These are phyloP conservation scores for Neodiprion pinetum DNA, from an alignment of 1,140 invertebrate genomes.

Conservation along the genomic window DNA sequence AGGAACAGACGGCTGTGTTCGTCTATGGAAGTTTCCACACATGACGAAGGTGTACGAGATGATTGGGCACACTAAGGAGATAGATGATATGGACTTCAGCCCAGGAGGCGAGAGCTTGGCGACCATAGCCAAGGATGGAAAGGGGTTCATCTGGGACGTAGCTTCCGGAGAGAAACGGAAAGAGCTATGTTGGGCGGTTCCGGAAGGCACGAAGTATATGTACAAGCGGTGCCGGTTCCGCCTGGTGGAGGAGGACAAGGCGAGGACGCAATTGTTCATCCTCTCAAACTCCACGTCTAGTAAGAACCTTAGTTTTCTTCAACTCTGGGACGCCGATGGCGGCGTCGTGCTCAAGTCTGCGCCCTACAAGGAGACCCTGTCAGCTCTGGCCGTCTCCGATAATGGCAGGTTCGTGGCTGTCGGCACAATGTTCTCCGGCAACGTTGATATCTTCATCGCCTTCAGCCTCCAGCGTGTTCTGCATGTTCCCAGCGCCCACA, in stretches of 20 bases:
- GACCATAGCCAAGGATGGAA: constrained; percentile 88
- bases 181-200: constrained; percentile 77
- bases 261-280: constrained; percentile 76
- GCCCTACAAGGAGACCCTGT: constrained; percentile 77
- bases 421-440: constrained; percentile 92
- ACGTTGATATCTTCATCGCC: constrained; percentile 87
- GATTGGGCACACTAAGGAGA: constrained; percentile 77
- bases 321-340: constrained; percentile 72
- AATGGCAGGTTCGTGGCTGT: constrained; percentile 91
- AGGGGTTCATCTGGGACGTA: constrained; percentile 81
- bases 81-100: constrained; percentile 93
- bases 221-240: constrained; percentile 81
- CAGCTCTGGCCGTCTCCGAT: constrained; percentile 86
- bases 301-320: constrained; percentile 75
- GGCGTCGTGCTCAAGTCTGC: constrained; percentile 65
- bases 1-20: constrained; percentile 85
- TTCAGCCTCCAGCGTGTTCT: constrained; percentile 91
- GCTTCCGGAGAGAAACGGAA: constrained; percentile 68
- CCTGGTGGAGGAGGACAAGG: constrained; percentile 55
- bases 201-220: constrained; percentile 78
- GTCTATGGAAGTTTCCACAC: constrained; percentile 89
- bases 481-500: constrained; percentile 83
- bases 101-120: constrained; percentile 77
- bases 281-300: constrained; percentile 80
- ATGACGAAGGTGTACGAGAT: constrained; percentile 74